Evolutionary conservation across 1,140 invertebrate genomes (phyloP), one percentile per base, ranked within the genome.

Genomic region (Eupeodes corollae): DNA sequence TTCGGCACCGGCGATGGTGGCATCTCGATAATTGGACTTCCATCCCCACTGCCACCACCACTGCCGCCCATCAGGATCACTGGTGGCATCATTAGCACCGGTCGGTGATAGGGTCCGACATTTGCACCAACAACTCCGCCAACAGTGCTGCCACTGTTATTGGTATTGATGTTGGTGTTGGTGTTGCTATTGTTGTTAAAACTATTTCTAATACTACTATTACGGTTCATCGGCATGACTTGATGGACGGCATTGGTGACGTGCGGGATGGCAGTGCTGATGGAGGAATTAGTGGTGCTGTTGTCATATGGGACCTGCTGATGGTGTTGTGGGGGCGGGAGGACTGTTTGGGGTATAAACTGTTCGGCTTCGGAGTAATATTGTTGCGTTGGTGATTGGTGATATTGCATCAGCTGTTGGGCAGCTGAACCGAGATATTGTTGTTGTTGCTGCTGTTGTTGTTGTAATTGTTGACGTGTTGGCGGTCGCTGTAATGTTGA

Each of bases 31-130:
- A 58, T 55, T 6, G 53, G 53, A 43, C 55, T 52, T 26, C 39
- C 42, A 10, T 55, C 13, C 42, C 50, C 39, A 34, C 32, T 48
- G 12, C 15, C 39, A 26, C 26, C 30, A 21, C 47, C 47, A 13
- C 3, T 30, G 15, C 49, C 59, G 35, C 65, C 59, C 45, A 66
- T 58, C 16, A 68, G 49, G 33, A 68, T 53, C 47, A 68, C 66
- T 47, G 56, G 61, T 44, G 61, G 64, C 54, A 63, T 57, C n/a
- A 55, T 61, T 49, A 65, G 55, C 46, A 60, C 65, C 42, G 59
- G 70, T 52, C 56, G 69, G 59, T 58, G 72, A 60, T 61, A 56
- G 59, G 52, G 46, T 55, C 59, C 26, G 56, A 56, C 54, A 66
- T 54, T 32, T 46, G 34, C 18, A 21, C 33, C 31, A 13, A 32